phyloP scores from a whole-genome alignment of 1,140 invertebrate genomes.

The Cherax destructor region DNA sequence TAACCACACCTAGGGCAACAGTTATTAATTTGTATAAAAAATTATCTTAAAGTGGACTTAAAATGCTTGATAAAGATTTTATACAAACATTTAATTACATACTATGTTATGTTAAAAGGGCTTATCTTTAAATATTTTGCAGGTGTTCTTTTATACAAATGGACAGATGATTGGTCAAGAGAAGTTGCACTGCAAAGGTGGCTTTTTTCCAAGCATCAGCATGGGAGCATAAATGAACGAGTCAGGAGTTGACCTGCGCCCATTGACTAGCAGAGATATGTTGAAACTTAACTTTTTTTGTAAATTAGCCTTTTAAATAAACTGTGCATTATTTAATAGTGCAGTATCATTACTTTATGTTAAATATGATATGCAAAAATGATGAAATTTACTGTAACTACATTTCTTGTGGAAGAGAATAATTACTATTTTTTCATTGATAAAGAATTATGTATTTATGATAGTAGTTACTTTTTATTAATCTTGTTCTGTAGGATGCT shows the following conservation, averaged over 20 bases:
- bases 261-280: slow-evolving; percentile 76
- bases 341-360: background rate
- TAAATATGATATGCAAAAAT: background rate
- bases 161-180: slow-evolving; percentile 78
- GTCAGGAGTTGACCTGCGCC: slow-evolving; percentile 79
- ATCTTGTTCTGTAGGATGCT: too few relatives aligned
- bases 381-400: background rate
- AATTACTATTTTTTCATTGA: background rate
- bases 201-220: slow-evolving; percentile 80
- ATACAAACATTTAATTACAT: too few relatives aligned
- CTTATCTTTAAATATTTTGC: slow-evolving; percentile 59
- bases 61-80: too few relatives aligned
- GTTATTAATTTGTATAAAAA: too few relatives aligned
- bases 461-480: too few relatives aligned
- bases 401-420: background rate
- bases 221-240: slow-evolving; percentile 80
- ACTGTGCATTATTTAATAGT: background rate
- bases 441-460: too few relatives aligned
- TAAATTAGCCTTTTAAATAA: background rate
- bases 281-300: background rate
- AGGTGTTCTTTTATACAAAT: slow-evolving; percentile 81
- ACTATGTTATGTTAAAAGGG: too few relatives aligned
- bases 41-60: too few relatives aligned
- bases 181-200: slow-evolving; percentile 78
- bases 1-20: too few relatives aligned